These are phyloP conservation scores for Oegoconia quadripuncta DNA, from an alignment of 2,888 invertebrate genomes.

Conservation along the genomic window DNA sequence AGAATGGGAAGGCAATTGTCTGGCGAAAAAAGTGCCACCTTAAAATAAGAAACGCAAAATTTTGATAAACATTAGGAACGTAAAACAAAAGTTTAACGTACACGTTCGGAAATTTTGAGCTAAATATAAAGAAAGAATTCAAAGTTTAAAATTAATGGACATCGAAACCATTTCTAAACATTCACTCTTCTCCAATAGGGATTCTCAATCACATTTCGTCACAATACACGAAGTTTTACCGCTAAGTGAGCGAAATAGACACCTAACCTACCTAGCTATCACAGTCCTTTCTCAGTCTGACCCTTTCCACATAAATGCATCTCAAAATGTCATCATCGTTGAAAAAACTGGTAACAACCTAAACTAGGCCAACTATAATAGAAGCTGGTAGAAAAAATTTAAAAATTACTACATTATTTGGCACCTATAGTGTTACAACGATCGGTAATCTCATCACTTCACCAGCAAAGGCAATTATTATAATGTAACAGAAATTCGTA, in stretches of 20 bases:
- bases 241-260: conserved; percentile 72
- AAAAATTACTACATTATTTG: conserved; percentile 69
- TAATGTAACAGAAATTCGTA: conserved; percentile 48
- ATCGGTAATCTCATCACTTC: conserved; percentile 43
- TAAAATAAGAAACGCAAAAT: conserved; percentile 36
- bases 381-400: conserved; percentile 61
- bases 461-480: conserved; percentile 34
- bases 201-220: conserved; percentile 42
- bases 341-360: conserved; percentile 75
- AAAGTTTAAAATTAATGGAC: conserved; percentile 27
- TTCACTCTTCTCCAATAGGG: conserved; percentile 50
- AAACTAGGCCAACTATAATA: conserved; percentile 66
- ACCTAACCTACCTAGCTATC: conserved; percentile 76
- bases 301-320: conserved; percentile 75
- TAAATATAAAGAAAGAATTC: conserved; percentile 31
- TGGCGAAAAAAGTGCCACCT: conserved; percentile 25
- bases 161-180: conserved; percentile 36
- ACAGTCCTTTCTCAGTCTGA: conserved; percentile 79
- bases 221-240: conserved; percentile 58
- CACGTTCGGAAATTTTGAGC: conserved; percentile 41
- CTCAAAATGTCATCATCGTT: conserved; percentile 63
- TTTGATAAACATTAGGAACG: conserved; percentile 50
- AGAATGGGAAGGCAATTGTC: conserved; percentile 38
- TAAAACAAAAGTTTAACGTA: conserved; percentile 28
- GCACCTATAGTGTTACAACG: conserved; percentile 66